Evolutionary conservation across 2,797 vertebrate genomes (phyloP), one percentile per base, ranked within the genome.

Genomic region (Ceryle rudis): DNA sequence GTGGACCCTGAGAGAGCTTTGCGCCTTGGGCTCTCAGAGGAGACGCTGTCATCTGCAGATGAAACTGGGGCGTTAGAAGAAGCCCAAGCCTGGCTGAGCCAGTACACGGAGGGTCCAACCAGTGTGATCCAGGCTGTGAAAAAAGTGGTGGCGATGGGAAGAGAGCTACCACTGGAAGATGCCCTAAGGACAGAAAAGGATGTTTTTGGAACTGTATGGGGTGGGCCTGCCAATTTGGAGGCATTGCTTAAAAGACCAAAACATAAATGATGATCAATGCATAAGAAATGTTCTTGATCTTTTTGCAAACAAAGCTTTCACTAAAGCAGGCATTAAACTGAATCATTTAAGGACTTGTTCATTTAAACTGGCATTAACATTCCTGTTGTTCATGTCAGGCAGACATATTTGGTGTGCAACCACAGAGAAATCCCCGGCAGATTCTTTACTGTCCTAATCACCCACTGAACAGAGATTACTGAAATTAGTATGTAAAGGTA

Each of bases 161-260:
- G 98, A 98, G 99, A 99, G 93, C 98, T 99, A 23, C 97, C 98
- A 1, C 93, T 99, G 79, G 97, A 98, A 41, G 98, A 98, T 37
- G 99, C 99, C 28, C 97, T 99, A 91, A 98, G 98, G 97, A 97
- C 94, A 9, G 99, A 99, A 97, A 99, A 98, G 95, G 98, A 98
- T 31, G 90, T 99, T 62, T 98, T 99, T 46, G 99, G 99, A 92
- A 99, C 98, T 3, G 95, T 99, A 29, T 99, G 99, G 99, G 99
- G 99, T 4, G 99, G 98, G 17, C 98, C 98, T 11, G 98, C 98
- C 54, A 99, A 99, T 96, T 94, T 99, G 89, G 96, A 99, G 90
- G 99, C 99, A 8, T 88, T 99, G 97, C 97, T 97, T 91, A 98
- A 94, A 85, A 98, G 97, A 94, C 86, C 95, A 69, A 99, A 99